Conservation (phyloP, 2,888 invertebrate species). For the Scrobipalpa atriplicella region DNA sequence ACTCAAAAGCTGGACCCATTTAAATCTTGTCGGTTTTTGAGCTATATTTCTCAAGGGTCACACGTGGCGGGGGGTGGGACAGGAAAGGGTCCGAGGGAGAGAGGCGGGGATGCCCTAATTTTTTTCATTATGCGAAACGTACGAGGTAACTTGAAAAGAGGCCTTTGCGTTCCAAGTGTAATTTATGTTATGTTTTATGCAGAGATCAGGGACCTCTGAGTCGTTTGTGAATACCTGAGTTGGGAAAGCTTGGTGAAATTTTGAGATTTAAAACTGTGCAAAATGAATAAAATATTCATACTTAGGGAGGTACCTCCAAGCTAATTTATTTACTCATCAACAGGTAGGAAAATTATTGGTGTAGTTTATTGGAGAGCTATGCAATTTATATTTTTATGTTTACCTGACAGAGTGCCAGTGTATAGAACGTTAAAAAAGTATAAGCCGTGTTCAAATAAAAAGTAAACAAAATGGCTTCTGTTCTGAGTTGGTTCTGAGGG, state of each 20-base stretch:
- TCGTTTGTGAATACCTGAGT: conserved; percentile 20
- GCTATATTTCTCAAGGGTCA: conserved; percentile 81
- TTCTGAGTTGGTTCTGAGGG: too few relatives aligned
- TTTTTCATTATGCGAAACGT: conserved; percentile 57
- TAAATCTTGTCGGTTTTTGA: conserved; percentile 77
- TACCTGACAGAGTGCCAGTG: too few relatives aligned
- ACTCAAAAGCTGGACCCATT: conserved; percentile 36
- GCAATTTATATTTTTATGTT: too few relatives aligned
- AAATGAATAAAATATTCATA: too few relatives aligned
- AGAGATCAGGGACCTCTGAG: conserved; percentile 13
- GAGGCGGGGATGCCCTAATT: conserved; percentile 70
- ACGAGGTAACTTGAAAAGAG: conserved; percentile 67
- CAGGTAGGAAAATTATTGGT: too few relatives aligned
- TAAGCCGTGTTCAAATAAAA: background rate
- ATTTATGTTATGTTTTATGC: conserved; percentile 27
- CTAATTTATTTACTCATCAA: background rate
- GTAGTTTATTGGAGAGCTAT: too few relatives aligned
- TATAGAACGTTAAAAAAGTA: too few relatives aligned
- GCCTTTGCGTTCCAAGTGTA: conserved; percentile 29
- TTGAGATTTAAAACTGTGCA: conserved; percentile 30
- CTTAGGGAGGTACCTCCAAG: conserved; percentile 35
- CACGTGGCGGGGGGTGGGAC: conserved; percentile 52
- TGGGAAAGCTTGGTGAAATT: background rate
- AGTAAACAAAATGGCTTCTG: background rate
- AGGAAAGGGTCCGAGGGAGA: conserved; percentile 40